Evolutionary conservation across 1,140 invertebrate genomes (phyloP).

Genomic region (Scaptomyza montana): DNA sequence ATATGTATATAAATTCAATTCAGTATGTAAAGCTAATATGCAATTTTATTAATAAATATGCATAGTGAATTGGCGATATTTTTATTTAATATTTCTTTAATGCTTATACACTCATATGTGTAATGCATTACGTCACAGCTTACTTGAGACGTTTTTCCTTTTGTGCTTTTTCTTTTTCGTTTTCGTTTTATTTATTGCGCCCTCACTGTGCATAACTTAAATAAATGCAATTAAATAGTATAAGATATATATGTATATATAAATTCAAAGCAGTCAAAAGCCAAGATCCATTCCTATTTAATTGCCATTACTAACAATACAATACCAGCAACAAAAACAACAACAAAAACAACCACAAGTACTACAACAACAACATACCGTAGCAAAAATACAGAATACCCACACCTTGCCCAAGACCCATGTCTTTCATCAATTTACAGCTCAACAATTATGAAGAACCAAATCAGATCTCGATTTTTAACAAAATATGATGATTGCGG

Average conservation of each 20-base stretch:
- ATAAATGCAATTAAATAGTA: constrained; percentile 51
- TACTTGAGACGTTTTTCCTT: not conserved
- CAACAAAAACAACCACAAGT: constrained; percentile 3
- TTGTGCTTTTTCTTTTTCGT: constrained; percentile 7
- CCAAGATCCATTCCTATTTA: constrained; percentile 37
- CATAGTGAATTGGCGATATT: constrained; percentile 32
- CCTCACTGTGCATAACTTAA: constrained; percentile 58
- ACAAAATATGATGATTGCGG: constrained; percentile 83
- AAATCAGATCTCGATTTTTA: constrained; percentile 83
- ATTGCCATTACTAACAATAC: constrained; percentile 31
- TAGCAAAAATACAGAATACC: constrained; percentile 31
- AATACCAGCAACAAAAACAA: constrained; percentile 9
- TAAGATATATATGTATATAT: constrained; percentile 43
- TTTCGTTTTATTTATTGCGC: constrained; percentile 9
- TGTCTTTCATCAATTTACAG: constrained; percentile 50
- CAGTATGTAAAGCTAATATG: not conserved
- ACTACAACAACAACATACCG: constrained; percentile 16
- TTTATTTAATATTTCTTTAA: not conserved
- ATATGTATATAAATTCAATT: too few species aligned
- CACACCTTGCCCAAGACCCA: constrained; percentile 44
- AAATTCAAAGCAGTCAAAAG: constrained; percentile 17
- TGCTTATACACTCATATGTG: not conserved
- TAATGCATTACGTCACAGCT: too few species aligned
- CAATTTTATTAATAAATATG: constrained; percentile 28
- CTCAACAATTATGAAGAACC: constrained; percentile 57